Percentiles rank a stretch among this genome's conserved stretches.
Evolutionary conservation across 2,797 vertebrate genomes (phyloP).

Genomic region (Danio jaintianensis): DNA sequence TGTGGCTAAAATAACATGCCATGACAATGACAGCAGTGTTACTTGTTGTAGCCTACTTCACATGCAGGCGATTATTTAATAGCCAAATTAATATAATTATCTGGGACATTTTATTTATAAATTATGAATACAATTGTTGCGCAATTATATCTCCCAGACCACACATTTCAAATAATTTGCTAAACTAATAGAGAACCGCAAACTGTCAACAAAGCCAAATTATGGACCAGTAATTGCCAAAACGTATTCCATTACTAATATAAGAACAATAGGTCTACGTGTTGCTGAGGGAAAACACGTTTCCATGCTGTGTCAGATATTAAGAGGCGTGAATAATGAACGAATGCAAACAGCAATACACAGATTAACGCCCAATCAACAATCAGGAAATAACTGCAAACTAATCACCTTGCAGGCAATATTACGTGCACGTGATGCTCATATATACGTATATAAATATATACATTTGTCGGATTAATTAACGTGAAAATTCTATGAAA

Average conservation of each 20-base stretch:
- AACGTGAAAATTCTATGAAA: not conserved
- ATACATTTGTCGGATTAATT: not conserved
- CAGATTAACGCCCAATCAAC: constrained; percentile 29
- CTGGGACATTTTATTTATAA: not conserved
- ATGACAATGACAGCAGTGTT: not conserved
- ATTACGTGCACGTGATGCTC: not conserved
- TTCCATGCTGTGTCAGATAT: not conserved
- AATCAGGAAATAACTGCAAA: constrained; percentile 21
- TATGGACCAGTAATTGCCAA: not conserved
- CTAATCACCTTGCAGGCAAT: not conserved
- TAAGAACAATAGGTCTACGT: not conserved
- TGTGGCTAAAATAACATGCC: not conserved
- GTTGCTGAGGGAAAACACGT: not conserved
- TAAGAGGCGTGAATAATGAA: not conserved
- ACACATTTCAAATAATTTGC: not conserved
- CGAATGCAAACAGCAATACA: constrained; percentile 6
- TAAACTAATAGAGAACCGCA: not conserved
- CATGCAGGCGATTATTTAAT: no score
- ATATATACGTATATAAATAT: no score
- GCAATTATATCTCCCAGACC: not conserved
- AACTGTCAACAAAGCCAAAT: not conserved
- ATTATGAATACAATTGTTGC: not conserved
- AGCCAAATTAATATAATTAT: no score
- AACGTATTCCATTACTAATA: not conserved
- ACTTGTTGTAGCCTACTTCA: not conserved